Base-by-base conservation (phyloP, 1,140 invertebrate genomes). In the Solenopsis fugax region DNA sequence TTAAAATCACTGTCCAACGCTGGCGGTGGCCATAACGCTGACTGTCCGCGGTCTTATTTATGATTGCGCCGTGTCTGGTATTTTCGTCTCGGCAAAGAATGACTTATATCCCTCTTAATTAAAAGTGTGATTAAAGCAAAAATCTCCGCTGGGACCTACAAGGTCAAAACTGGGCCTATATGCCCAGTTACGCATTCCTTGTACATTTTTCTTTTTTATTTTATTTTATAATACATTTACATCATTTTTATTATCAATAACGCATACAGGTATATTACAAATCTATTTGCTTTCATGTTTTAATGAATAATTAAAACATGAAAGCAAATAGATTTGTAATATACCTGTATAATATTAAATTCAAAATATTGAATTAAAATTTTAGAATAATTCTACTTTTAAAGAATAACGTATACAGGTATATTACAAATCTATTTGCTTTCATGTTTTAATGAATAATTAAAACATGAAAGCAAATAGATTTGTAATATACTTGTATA, bases 1-100 rank as follows among this genome's bases (percentile, higher is more conserved):
- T 88, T 88, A 71, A 89, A 85, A 85, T 89, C 73, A 89, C 54
- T 84, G 78, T 85, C 58, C 69, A 76, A 37, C 37, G 7, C n/a
- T 10, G 71, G 56, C 21, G 34, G 58, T 64, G 4, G 18, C 52
- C 50, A 84, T 85, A 88, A 77, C 37, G 50, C 56, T 21, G 29
- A 88, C 75, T 88, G 62, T 76, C 45, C 64, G 21, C 54, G 52
- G 48, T 62, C 76, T 69, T 87, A 87, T 87, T 88, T 88, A 89
- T 48, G 72, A 85, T 88, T 62, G 48, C 64, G 16, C 1, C 64
- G 54, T 88, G 86, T 41, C 64, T 84, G 41, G 45, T 41, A 72
- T 85, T 85, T 12, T 34, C 18, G 71, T 71, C 73, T 71, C 9
- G 16, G 41, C n/a, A 48, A 73, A 84, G 69, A 89, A 88, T 77